Conservation (phyloP, 2,888 invertebrate species). For the Tetranychus truncatus region DNA sequence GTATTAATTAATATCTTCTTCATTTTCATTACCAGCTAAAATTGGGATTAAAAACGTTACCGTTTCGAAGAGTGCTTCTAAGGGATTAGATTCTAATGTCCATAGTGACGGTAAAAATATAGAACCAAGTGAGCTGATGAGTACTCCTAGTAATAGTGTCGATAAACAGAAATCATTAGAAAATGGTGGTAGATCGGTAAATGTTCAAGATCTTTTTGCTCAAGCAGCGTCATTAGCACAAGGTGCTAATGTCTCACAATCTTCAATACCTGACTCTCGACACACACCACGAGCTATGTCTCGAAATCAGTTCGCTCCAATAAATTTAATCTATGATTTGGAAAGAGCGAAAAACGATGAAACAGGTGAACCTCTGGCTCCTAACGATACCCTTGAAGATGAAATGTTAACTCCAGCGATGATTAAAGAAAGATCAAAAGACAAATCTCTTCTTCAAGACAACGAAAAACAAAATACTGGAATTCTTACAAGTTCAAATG, state of each 20-base stretch:
- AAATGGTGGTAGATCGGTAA: conserved; percentile 7
- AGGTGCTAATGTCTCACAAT: neutral
- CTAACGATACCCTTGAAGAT: neutral
- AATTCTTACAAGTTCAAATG: neutral
- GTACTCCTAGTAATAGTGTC: neutral
- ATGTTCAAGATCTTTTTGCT: conserved; percentile 8
- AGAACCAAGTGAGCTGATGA: neutral
- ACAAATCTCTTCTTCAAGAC: neutral
- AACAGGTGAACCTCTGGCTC: neutral
- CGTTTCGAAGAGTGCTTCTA: conserved; percentile 12
- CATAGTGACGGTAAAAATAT: neutral
- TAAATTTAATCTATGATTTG: conserved; percentile 5
- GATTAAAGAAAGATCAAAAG: conserved; percentile 14
- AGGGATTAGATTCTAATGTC: conserved; percentile 2
- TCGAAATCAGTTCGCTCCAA: conserved; percentile 8
- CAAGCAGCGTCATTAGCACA: neutral
- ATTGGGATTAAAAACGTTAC: neutral
- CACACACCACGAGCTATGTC: neutral
- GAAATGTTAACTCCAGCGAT: conserved; percentile 17
- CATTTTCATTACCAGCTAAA: neutral
- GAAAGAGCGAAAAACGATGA: neutral
- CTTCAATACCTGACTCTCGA: neutral
- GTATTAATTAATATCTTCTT: neutral
- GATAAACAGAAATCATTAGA: neutral
- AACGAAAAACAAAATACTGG: neutral